Evolutionary conservation across 2,797 vertebrate genomes (phyloP), one percentile per base, ranked within the genome.

Genomic region (Columba guinea): DNA sequence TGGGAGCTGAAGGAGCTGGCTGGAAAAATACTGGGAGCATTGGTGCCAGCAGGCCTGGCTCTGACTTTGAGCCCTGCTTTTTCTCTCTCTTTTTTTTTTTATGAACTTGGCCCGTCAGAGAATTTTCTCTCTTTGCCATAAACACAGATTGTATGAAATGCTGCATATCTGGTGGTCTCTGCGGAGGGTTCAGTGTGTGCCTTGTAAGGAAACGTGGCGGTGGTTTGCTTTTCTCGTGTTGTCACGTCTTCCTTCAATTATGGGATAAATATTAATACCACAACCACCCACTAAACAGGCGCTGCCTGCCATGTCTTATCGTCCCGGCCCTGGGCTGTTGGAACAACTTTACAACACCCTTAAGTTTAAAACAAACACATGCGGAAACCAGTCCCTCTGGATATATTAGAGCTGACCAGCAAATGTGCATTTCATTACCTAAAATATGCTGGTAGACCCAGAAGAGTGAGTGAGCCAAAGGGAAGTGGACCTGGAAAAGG

Each of bases 401-500:
- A 64, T 94, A 34, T 49, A 56, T 94, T 92, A 94, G 60, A 83
- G 83, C 90, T 96, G 96, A 96, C 94, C 95, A 91, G 83, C 70
- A 95, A 96, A 96, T 90, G 75, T 96, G 94, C 68, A 62, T 91
- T 95, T 96, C 87, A 90, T 94, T 95, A 91, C 84, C 74, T 58
- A 56, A 94, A 94, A 27, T 82, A 93, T 90, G 80, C 88, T 84
- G 93, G 70, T 90, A 96, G 91, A 91, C 90, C 93, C 76, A 85
- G 81, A 74, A 68, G 18, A 80, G 52, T 0, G 4, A 80, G 81
- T 1, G 58, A 93, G 84, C 92, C 95, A 93, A 92, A 62, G 55
- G 91, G 94, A 93, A 97, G 70, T 13, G 56, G 92, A 95, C 89
- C 94, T 95, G 94, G 44, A 89, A 58, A 77, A 78, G 30, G 56